Conservation (phyloP, 2,113 vertebrate species). For the Terrapene triunguis region DNA sequence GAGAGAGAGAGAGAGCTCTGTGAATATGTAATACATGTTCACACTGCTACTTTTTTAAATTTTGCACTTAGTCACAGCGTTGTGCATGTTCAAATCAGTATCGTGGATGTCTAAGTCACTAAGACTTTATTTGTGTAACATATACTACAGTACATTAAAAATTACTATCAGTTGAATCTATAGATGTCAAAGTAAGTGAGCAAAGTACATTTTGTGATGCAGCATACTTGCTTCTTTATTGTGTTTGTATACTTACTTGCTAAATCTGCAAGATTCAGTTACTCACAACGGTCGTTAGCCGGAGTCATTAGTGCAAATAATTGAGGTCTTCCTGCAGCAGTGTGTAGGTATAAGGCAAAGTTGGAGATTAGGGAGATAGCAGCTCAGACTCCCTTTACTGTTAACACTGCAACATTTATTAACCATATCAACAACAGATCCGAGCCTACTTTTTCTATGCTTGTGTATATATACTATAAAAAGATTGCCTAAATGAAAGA, state of each 20-base stretch:
- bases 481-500: neutral
- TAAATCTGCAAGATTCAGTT: neutral
- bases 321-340: neutral
- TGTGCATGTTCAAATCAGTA: neutral
- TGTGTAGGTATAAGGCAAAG: neutral
- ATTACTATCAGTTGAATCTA: neutral
- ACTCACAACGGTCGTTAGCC: neutral
- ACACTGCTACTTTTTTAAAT: neutral
- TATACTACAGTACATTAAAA: fast-evolving
- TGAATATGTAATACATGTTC: neutral
- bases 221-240: neutral
- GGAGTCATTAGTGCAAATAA: neutral
- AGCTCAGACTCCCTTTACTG: neutral
- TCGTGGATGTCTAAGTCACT: neutral
- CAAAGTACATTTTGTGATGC: neutral
- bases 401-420: neutral
- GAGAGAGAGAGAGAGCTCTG: neutral
- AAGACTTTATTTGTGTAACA: neutral
- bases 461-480: neutral
- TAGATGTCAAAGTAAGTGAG: neutral
- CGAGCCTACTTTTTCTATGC: neutral
- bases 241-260: neutral
- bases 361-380: neutral
- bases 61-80: neutral
- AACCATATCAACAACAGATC: neutral